Base-by-base conservation (phyloP, 2,113 vertebrate species). In the Platycercus adscitus region DNA sequence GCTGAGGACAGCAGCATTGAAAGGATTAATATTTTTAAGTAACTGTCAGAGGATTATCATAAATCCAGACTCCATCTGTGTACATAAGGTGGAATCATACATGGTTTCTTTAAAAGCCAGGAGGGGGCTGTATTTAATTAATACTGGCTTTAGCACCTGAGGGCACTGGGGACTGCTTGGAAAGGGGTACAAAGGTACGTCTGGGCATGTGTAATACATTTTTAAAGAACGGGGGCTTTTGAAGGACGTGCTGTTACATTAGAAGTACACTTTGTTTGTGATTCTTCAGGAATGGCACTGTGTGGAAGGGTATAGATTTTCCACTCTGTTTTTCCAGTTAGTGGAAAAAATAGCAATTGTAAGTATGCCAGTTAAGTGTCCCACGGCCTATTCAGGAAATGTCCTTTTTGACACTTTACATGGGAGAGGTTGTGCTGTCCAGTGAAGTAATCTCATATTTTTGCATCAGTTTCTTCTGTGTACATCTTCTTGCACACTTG, bases 11-110 rank as follows among this genome's bases (percentile, higher is more conserved):
- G 76, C 53, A 88, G 44, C 49, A 82, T 81, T 55, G 52, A 70
- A 90, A 94, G 13, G 10, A 60, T 72, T 88, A 9, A 18, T 71
- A 82, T 82, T 93, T 90, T 94, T n/a, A 86, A 88, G 23, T 86
- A 80, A 69, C 58, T 61, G 58, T 88, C 82, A 53, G 72, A 88
- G 28, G 19, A 65, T 94, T 87, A 82, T 95, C 93, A 61, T 85
- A 88, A 95, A 83, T 17, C 31, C 68, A 64, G 75, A 64, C 35
- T 91, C 79, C 71, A 86, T 82, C 70, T 91, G 58, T 80, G 80
- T 50, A 52, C 9, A 8, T 64, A 65, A 88, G 53, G 64, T 86
- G 24, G 31, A 89, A 61, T 25, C 17, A 69, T 60, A 43, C 11
- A 21, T 55, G 19, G 7, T 65, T 96, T n/a, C 63, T 65, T 92